Evolutionary conservation across 2,113 vertebrate genomes (phyloP), one percentile per base, ranked within the genome.

Genomic region (Panthera uncia): DNA sequence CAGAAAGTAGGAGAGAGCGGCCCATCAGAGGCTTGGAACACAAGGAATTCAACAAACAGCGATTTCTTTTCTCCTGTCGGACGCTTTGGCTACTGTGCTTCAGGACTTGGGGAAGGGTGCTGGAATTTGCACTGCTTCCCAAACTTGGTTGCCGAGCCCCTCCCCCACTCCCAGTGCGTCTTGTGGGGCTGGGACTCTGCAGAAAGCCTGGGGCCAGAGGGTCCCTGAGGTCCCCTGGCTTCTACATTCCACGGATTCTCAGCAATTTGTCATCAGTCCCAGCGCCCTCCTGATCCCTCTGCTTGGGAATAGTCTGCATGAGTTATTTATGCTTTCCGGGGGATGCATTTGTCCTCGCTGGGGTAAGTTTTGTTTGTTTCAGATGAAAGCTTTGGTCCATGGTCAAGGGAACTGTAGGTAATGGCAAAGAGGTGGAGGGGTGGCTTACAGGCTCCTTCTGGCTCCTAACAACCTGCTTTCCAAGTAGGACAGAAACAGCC

Each of bases 301-400:
- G 68, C 69, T 93, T 85, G 76, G 91, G 94, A 96, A 94, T n/a
- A 23, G 81, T 80, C 18, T 25, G 50, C 66, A 48, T 63, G 63
- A 1, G 23, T 48, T 65, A 86, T 85, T 93, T 79, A 57, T 16
- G 87, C 31, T 86, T 80, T 90, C 82, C 1, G 19, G 57, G 5
- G 65, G 66, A 31, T 0, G 41, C 55, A 63, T 78, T 11, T 66
- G 84, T 38, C 74, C 57, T 84, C 71, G 81, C 78, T 50, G 45
- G 5, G 87, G 80, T 73, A n/a, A 63, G 76, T 61, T 74, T 18
- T 83, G 91, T 93, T 84, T 31, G 36, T 55, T 68, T 85, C 52
- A 92, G 66, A 78, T 38, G 71, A 93, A 93, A 78, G 52, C 27
- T 76, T 92, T 79, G 74, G 68, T 82, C 38, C 61, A 55, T 4